Conservation (phyloP, 2,113 vertebrate species). For the Lampris megalopsis region DNA sequence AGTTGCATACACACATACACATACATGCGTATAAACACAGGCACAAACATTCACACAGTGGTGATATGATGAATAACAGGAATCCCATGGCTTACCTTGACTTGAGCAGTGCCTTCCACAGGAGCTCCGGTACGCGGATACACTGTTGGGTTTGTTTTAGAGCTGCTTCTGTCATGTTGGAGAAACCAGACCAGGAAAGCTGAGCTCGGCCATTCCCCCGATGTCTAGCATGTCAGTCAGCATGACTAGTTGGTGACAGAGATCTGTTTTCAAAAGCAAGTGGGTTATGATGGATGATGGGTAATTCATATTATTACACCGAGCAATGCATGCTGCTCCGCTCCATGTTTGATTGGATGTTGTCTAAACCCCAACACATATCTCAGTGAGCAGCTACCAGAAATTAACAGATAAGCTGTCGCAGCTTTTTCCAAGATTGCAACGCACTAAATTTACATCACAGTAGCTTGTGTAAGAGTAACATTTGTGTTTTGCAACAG, state of each 20-base stretch:
- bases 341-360: background rate
- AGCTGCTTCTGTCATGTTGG: slow-evolving; percentile 2
- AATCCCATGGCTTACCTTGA: slow-evolving; percentile 20
- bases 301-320: background rate
- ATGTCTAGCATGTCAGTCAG: slow-evolving; percentile 25
- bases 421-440: too few relatives aligned
- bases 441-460: too few relatives aligned
- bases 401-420: background rate
- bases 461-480: background rate
- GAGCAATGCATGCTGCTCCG: too few relatives aligned
- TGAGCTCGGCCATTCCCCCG: slow-evolving; percentile 18
- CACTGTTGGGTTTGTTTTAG: background rate
- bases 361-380: background rate
- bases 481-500: background rate
- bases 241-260: background rate
- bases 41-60: slow-evolving; percentile 23
- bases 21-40: background rate
- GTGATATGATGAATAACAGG: slow-evolving; percentile 8
- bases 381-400: background rate
- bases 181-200: background rate
- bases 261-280: slow-evolving; percentile 15
- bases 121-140: background rate
- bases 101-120: slow-evolving; percentile 12
- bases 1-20: background rate
- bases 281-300: background rate